Conservation (phyloP, 35 echinoderm and acorn worm species). For the Chiridota heheva region DNA sequence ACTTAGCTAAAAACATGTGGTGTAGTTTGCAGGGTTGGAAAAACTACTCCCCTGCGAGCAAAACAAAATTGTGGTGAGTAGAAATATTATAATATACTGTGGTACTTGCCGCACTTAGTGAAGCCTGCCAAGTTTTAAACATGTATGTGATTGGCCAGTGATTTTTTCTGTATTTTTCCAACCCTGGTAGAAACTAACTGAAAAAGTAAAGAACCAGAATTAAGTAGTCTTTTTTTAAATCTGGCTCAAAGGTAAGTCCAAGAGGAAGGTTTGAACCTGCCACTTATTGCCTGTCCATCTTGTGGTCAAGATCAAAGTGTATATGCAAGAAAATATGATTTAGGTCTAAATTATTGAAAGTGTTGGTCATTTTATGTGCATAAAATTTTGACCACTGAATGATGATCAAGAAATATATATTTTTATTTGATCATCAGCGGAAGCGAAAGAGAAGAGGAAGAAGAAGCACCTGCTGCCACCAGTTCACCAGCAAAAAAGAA, state of each 20-base stretch:
- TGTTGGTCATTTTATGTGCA: background rate
- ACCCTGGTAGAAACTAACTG: no score
- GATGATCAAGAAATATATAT: background rate
- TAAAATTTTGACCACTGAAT: background rate
- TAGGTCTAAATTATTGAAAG: background rate
- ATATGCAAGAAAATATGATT: background rate
- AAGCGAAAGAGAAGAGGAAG: constrained; percentile 31
- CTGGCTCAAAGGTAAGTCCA: background rate
- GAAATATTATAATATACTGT: no score
- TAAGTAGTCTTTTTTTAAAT: no score
- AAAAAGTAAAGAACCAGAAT: no score
- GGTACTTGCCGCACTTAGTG: no score
- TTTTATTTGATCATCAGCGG: background rate
- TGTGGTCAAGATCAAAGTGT: background rate
- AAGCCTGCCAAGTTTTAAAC: no score
- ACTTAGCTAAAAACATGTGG: background rate
- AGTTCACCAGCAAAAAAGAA: background rate
- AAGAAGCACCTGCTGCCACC: background rate
- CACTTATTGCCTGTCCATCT: background rate
- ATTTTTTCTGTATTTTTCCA: no score
- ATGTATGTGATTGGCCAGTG: no score
- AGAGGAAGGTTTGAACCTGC: background rate
- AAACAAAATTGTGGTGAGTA: no score
- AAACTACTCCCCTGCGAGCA: no score
- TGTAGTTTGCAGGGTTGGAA: no score